Base-by-base conservation (phyloP, 2,888 invertebrate species). In the Glyphotaelius pellucidus region DNA sequence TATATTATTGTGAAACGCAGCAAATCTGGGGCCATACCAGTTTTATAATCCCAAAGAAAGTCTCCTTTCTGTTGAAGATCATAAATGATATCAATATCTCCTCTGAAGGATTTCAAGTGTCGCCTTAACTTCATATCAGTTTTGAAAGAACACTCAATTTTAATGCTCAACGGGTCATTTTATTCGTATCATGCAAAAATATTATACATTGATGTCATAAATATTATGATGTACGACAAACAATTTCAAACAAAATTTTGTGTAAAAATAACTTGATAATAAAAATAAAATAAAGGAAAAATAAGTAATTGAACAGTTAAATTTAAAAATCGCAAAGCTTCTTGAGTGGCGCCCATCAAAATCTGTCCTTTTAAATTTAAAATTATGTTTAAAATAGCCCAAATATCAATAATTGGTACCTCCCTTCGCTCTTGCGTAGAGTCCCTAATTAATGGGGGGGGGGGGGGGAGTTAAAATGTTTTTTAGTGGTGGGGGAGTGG, bases 51-150 rank as follows among this genome's bases (percentile, higher is more conserved):
- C 1, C 67, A 67, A 25, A 67, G 67, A 67, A 25, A 67, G 67
- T 32, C 38, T 84, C 4, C 38, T 25, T 32, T 81, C 32, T 84
- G 9, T 38, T 84, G 25, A 32, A 81, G 81, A 81, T 84, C 84
- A 84, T 84, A 84, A 84, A 84, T 67, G 67, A 67, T 67, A 67
- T n/a, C 67, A 67, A 67, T 67, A 67, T 67, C 67, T n/a, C 25
- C 19, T 67, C n/a, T n/a, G 67, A 67, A 67, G 67, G n/a, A 7
- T 67, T 9, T 25, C 67, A 67, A 67, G 67, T 67, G 67, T 67
- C 67, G 67, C 67, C 67, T 67, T 67, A 67, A 67, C 67, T 67
- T 67, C 67, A 67, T 67, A 25, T 67, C 67, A 67, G 67, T 67
- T 67, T 67, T 67, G 67, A 67, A n/a, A 25, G 67, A 67, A 67